Evolutionary conservation across 2,797 vertebrate genomes (phyloP).

Genomic region (Myotis myotis): DNA sequence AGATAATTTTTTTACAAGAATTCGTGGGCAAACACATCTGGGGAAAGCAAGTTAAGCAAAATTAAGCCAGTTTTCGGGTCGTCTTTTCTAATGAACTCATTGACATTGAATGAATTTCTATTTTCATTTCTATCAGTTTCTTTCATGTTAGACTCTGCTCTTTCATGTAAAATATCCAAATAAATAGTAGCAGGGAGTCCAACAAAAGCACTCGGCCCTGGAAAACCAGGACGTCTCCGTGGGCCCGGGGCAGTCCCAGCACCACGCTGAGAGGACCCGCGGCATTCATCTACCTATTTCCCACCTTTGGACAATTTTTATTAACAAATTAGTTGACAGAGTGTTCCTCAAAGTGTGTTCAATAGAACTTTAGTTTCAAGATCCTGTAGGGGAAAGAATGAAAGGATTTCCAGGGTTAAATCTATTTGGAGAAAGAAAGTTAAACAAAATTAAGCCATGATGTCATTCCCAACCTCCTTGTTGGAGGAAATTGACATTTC

Average conservation of each 20-base stretch:
- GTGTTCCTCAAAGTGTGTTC: not conserved
- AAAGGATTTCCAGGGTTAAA: not conserved
- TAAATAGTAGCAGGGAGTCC: not conserved
- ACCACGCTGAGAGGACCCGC: not conserved
- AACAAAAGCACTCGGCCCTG: not conserved
- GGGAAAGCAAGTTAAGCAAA: not conserved
- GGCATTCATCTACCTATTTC: not conserved
- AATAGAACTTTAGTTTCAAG: not conserved
- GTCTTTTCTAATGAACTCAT: not conserved
- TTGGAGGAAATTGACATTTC: not conserved
- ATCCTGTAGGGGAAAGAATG: not conserved
- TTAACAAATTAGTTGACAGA: not conserved
- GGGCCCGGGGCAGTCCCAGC: not conserved
- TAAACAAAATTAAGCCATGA: not conserved
- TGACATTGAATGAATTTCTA: not conserved
- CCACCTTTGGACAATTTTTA: not conserved
- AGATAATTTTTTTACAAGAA: too few species aligned
- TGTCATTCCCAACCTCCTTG: not conserved
- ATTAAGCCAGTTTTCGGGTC: not conserved
- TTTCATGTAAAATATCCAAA: not conserved
- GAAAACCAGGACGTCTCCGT: not conserved
- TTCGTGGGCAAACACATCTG: not conserved
- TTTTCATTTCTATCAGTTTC: not conserved
- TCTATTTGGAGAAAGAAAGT: not conserved
- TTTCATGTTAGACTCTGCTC: not conserved